These are phyloP conservation scores for Bolinopsis microptera DNA, from an alignment of 37 sponge, comb jelly and placozoan genomes.

Conservation along the genomic window DNA sequence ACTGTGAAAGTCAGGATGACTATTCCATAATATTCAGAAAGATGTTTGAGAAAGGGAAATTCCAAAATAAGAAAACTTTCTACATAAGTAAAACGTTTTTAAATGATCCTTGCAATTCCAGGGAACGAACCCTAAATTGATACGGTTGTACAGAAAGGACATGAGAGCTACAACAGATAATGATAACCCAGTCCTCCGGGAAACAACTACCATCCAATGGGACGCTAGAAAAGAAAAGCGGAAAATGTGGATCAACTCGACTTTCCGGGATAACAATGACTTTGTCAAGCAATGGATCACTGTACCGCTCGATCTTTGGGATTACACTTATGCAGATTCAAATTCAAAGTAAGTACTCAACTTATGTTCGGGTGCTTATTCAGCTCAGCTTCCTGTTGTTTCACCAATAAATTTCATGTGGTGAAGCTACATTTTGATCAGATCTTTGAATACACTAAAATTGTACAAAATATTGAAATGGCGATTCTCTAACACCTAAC, in stretches of 20 bases:
- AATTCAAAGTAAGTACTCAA: neutral
- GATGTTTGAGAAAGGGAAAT: no score
- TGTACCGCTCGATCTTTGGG: slow-evolving; percentile 52
- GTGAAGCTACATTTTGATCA: no score
- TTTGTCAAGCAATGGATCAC: slow-evolving; percentile 53
- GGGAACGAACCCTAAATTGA: slow-evolving; percentile 11
- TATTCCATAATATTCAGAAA: no score
- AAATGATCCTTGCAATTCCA: neutral
- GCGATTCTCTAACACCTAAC: no score
- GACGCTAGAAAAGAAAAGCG: neutral
- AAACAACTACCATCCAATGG: slow-evolving; percentile 39
- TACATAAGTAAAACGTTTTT: no score
- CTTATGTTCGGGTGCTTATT: no score
- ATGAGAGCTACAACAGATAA: neutral
- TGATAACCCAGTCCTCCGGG: neutral
- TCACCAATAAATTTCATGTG: no score
- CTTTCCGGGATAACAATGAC: slow-evolving; percentile 48
- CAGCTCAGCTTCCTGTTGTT: no score
- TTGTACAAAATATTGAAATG: no score
- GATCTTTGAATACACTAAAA: no score
- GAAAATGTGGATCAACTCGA: slow-evolving; percentile 65
- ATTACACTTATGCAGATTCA: slow-evolving; percentile 8
- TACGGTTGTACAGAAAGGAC: slow-evolving; percentile 49
- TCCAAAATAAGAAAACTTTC: no score
- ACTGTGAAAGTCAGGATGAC: no score